Percentiles rank a stretch among this genome's conserved stretches.
These are phyloP conservation scores for Acrocephalus kingi DNA, from an alignment of 2,113 vertebrate species.

Conservation along the genomic window DNA sequence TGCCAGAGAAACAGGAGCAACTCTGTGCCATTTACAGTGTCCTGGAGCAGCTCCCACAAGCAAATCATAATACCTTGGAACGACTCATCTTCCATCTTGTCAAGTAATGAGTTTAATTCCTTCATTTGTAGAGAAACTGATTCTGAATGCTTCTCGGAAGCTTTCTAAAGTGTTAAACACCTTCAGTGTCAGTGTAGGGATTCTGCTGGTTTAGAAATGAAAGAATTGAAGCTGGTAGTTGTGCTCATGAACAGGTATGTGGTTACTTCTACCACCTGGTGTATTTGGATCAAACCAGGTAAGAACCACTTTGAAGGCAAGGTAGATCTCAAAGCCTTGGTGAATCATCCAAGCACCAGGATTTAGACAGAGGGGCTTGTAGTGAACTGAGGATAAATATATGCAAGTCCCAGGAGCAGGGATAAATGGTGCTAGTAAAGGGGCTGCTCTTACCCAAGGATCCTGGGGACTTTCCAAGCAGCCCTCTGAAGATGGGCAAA, in stretches of 20 bases:
- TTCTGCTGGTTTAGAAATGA: background rate
- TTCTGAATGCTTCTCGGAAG: background rate
- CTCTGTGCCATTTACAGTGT: constrained; percentile 87
- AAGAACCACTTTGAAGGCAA: background rate
- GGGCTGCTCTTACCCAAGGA: background rate
- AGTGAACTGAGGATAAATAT: background rate
- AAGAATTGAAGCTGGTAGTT: background rate
- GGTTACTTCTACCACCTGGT: background rate
- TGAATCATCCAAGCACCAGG: background rate
- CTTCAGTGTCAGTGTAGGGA: background rate
- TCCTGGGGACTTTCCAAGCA: background rate
- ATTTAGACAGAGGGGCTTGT: background rate
- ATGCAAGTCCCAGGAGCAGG: background rate
- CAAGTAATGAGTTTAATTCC: constrained; percentile 75
- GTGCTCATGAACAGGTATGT: background rate
- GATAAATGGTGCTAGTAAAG: background rate
- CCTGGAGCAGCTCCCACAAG: constrained; percentile 87
- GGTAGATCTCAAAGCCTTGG: background rate
- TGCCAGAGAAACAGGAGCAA: constrained; percentile 93
- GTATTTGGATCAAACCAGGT: background rate
- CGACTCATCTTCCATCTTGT: constrained; percentile 95
- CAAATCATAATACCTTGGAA: constrained; percentile 89
- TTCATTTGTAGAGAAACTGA: background rate
- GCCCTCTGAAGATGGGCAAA: background rate
- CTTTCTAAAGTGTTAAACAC: background rate